phyloP scores from a whole-genome alignment of 35 echinoderm and acorn worm genomes.

The Strongylocentrotus purpuratus region DNA sequence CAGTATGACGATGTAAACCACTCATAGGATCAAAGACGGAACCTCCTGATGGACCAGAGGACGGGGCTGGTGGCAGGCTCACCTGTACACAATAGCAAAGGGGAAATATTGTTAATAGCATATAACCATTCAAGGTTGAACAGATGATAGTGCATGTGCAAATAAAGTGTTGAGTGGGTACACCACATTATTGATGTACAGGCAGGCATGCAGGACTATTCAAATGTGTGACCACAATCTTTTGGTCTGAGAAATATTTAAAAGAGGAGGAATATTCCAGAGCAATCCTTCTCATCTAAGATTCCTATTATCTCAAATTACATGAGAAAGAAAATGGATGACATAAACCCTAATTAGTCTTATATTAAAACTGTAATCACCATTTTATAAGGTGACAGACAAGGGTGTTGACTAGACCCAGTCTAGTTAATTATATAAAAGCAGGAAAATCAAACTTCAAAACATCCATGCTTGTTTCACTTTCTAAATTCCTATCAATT shows the following conservation, averaged over 20 bases:
- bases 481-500: not conserved
- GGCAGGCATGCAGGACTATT: no score
- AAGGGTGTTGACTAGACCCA: no score
- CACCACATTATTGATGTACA: no score
- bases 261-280: no score
- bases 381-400: no score
- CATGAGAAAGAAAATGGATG: not conserved
- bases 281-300: not conserved
- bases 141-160: not conserved
- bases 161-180: not conserved
- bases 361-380: no score
- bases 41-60: conserved; percentile 60
- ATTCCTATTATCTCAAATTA: not conserved
- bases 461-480: not conserved
- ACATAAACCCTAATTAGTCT: no score
- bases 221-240: no score
- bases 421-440: not conserved
- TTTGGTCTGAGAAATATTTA: no score
- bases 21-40: not conserved
- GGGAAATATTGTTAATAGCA: not conserved
- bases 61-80: conserved; percentile 18
- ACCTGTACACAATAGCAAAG: not conserved
- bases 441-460: not conserved
- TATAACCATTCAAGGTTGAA: not conserved
- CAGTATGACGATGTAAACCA: conserved; percentile 33